Conservation (phyloP, 2,888 invertebrate species). For the Dyspetes luteomarginatus region DNA sequence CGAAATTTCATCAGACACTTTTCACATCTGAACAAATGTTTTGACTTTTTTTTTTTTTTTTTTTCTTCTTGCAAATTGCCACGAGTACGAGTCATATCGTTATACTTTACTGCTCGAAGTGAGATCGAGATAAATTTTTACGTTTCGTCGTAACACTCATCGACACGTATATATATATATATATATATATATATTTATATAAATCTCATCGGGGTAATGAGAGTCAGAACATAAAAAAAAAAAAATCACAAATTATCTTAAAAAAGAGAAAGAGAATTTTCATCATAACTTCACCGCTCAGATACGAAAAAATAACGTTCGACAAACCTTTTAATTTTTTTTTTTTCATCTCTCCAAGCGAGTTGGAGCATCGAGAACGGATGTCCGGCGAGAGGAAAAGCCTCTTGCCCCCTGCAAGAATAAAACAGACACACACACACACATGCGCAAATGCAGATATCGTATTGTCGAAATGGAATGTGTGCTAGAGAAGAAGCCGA, state of each 20-base stretch:
- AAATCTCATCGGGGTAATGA: too few relatives aligned
- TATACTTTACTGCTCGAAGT: too few relatives aligned
- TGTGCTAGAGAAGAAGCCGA: background rate
- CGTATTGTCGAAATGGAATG: too few relatives aligned
- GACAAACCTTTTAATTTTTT: constrained; percentile 6
- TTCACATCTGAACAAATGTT: too few relatives aligned
- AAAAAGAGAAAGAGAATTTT: background rate
- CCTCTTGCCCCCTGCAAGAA: background rate
- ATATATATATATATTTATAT: too few relatives aligned
- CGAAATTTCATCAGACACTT: background rate
- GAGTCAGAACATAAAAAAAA: too few relatives aligned
- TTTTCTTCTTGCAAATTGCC: too few relatives aligned
- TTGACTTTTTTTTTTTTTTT: background rate
- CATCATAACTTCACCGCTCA: background rate
- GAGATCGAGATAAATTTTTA: too few relatives aligned
- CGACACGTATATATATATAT: too few relatives aligned
- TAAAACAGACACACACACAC: constrained; percentile 3
- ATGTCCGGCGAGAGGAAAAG: constrained; percentile 54
- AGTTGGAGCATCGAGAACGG: constrained; percentile 60
- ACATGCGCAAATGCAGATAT: background rate
- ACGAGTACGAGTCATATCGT: too few relatives aligned
- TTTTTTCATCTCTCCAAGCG: constrained; percentile 29
- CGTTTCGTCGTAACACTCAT: too few relatives aligned
- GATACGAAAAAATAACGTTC: constrained; percentile 16
- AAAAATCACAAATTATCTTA: too few relatives aligned